A percentile compares a stretch with the other conserved stretches of the same genome.
Conservation (phyloP, 1,140 invertebrate species). For the Heliothis subflexa region DNA sequence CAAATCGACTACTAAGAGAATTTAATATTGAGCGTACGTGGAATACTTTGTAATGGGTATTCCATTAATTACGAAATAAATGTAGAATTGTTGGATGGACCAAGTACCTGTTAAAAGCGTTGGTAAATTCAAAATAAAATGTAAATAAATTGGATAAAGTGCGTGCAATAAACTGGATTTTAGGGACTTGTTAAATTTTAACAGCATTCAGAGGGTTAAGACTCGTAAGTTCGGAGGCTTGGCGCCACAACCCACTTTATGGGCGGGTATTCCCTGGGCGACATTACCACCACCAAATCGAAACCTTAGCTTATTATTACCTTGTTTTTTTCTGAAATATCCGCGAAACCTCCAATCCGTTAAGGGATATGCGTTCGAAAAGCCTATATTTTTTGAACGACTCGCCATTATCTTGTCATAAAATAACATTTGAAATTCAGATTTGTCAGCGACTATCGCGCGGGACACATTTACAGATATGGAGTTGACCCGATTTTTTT, state of each 20-base stretch:
- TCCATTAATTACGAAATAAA: conserved; percentile 16
- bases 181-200: conserved; percentile 76
- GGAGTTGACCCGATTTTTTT: conserved; percentile 27
- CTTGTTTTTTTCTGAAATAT: conserved; percentile 26
- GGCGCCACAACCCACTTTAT: conserved; percentile 63
- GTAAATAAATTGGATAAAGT: conserved; percentile 59
- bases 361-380: neutral
- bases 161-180: conserved; percentile 50
- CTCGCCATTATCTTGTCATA: conserved; percentile 15
- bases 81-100: neutral
- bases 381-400: conserved; percentile 21
- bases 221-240: conserved; percentile 52
- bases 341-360: conserved; percentile 2
- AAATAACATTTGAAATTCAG: conserved; percentile 42
- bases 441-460: conserved; percentile 19
- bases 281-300: conserved; percentile 57
- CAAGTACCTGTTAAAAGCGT: conserved; percentile 19
- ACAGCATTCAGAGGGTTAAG: conserved; percentile 58
- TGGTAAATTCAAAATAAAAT: conserved; percentile 56
- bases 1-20: conserved; percentile 1
- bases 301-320: conserved; percentile 63
- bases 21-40: neutral
- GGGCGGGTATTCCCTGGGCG: conserved; percentile 59
- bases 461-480: conserved; percentile 21
- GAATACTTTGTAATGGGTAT: conserved; percentile 8